These are phyloP conservation scores for Noctua comes DNA, from an alignment of 2,888 invertebrate genomes.

Conservation along the genomic window DNA sequence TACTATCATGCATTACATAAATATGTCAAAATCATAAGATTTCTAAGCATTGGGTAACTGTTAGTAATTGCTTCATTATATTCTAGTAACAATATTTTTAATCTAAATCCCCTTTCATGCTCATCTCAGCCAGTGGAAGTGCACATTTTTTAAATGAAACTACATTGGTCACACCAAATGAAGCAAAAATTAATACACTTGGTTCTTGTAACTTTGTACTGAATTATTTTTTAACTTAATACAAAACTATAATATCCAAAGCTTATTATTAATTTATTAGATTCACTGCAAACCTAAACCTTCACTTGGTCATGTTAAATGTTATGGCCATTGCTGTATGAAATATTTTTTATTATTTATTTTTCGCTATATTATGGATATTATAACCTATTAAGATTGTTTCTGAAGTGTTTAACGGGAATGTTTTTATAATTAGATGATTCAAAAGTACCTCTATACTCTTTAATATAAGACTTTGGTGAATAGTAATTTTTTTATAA, in stretches of 20 bases:
- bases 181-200: not conserved
- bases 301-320: not conserved
- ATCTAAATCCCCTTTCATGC: not conserved
- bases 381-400: not conserved
- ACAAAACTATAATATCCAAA: not conserved
- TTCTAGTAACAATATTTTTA: not conserved
- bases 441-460: not conserved
- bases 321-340: slow-evolving; percentile 1
- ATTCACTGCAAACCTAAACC: not conserved
- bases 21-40: not conserved
- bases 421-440: slow-evolving; percentile 7
- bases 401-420: slow-evolving; percentile 5
- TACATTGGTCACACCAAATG: slow-evolving; percentile 1
- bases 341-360: not conserved
- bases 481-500: slow-evolving; percentile 8
- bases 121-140: slow-evolving; percentile 30
- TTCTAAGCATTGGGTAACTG: not conserved
- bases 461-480: not conserved
- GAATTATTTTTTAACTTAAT: not conserved
- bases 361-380: no score
- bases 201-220: not conserved
- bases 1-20: not conserved
- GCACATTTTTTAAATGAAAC: not conserved
- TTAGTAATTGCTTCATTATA: not conserved
- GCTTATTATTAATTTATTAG: not conserved